Base-by-base conservation (phyloP, 2,888 invertebrate species). In the Drosophila paracracens region DNA sequence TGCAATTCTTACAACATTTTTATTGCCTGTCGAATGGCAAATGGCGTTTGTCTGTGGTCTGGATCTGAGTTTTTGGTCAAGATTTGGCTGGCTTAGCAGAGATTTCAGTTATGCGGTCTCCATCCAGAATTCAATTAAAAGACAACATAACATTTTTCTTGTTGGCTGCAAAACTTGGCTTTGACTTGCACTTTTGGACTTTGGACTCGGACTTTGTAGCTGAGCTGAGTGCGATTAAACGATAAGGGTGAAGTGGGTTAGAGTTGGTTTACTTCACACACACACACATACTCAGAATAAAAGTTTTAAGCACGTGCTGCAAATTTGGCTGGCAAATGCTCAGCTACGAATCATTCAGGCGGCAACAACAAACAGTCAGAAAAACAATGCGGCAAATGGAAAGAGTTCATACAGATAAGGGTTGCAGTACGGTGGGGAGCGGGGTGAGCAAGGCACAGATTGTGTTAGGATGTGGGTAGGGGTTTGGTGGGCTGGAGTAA, bases 61-160 rank as follows among this genome's bases (percentile, higher is more conserved):
- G 77, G 35, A 70, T 67, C 65, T 70, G 67, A 60, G 54, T 65
- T 75, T 21, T 65, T 74, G 81, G 80, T 70, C 77, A 78, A 90
- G 90, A 90, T 82, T 85, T 79, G 76, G 85, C 77, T 76, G 82
- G 85, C 82, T 89, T 89, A 82, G 85, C 79, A 82, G 88, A 79
- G 81, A 80, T 88, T 88, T 89, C 90, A 88, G 89, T 90, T 87
- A 85, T 86, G 90, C 87, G 86, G 79, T 77, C 71, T 77, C 75
- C 76, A 73, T 77, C 75, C 77, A 70, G 82, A 88, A 88, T 88
- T 88, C 88, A 88, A 88, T 88, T 88, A 88, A 90, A 89, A 88
- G 73, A 70, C 74, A 81, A 84, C 91, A 86, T 90, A 87, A 83
- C 82, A 88, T 74, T 77, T 77, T 70, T 76, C 72, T 66, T 59